Percentiles rank a stretch among this genome's conserved stretches.
Conservation (phyloP, 2,888 invertebrate genomes). For the Melipona bicolor region DNA sequence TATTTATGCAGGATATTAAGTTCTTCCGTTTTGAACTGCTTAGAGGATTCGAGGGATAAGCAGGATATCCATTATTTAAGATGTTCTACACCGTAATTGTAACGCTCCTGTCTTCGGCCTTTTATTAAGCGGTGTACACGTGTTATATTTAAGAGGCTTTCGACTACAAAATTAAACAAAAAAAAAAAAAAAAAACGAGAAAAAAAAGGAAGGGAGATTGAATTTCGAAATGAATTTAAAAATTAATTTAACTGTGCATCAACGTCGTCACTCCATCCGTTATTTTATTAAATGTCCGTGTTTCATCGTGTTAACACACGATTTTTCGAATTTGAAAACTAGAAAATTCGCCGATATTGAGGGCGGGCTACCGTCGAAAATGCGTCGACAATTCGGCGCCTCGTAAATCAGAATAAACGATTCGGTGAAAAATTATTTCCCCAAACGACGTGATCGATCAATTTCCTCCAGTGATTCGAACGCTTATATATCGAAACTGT, state of each 20-base stretch:
- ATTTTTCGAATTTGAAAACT: background rate
- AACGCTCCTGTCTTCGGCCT: background rate
- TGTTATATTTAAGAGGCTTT: background rate
- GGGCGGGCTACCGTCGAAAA: background rate
- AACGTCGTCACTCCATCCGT: background rate
- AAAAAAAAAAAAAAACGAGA: background rate
- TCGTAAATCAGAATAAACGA: background rate
- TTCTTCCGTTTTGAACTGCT: constrained; percentile 1
- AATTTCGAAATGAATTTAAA: background rate
- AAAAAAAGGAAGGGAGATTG: background rate
- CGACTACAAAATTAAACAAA: background rate
- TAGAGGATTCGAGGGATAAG: constrained; percentile 7
- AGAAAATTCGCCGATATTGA: background rate
- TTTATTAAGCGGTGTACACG: background rate
- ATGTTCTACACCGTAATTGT: background rate
- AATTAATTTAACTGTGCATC: background rate
- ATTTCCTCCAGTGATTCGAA: background rate
- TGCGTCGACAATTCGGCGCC: background rate
- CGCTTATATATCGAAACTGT: too few relatives aligned
- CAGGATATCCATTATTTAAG: background rate
- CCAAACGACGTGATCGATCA: background rate
- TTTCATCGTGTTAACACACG: background rate
- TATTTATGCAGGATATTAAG: constrained; percentile 2
- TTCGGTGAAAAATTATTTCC: background rate
- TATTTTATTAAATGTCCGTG: background rate